These are phyloP conservation scores for Vesta saturnalis DNA, from an alignment of 2,888 invertebrate genomes.

Conservation along the genomic window DNA sequence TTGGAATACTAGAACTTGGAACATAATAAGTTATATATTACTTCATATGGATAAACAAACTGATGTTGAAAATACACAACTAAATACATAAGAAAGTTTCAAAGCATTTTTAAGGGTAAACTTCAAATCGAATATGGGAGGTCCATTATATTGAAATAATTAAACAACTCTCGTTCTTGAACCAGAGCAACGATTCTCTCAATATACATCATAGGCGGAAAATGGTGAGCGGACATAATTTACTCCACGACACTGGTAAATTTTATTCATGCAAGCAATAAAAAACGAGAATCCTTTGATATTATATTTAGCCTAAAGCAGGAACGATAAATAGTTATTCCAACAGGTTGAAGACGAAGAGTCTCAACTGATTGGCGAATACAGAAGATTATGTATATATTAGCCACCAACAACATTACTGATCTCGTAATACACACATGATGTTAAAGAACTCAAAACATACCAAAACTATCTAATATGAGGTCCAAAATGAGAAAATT, in stretches of 20 bases:
- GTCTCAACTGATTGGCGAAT: slow-evolving; percentile 22
- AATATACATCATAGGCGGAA: not conserved
- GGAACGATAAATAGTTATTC: slow-evolving; percentile 8
- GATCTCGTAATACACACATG: slow-evolving; percentile 13
- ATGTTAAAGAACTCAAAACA: not conserved
- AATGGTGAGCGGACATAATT: not conserved
- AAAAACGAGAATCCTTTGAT: slow-evolving; percentile 7
- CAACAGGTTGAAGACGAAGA: slow-evolving; percentile 10
- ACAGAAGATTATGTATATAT: slow-evolving; percentile 15
- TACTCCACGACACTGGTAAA: slow-evolving; percentile 2
- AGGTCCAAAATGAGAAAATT: slow-evolving; percentile 22
- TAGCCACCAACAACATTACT: slow-evolving; percentile 5
- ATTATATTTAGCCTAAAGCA: slow-evolving; percentile 4
- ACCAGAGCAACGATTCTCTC: too few relatives aligned
- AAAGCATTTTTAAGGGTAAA: too few relatives aligned
- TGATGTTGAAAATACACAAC: too few relatives aligned
- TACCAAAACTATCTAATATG: not conserved
- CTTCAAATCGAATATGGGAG: too few relatives aligned
- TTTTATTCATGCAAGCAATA: slow-evolving; percentile 8
- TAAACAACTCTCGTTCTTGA: too few relatives aligned
- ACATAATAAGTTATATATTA: too few relatives aligned
- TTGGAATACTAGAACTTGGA: too few relatives aligned
- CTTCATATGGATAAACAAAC: too few relatives aligned
- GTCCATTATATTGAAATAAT: too few relatives aligned
- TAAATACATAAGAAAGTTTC: too few relatives aligned